A percentile compares a stretch with the other conserved stretches of the same genome.
phyloP scores from a whole-genome alignment of 2,888 invertebrate species.

The Gandaritis pyraliata region DNA sequence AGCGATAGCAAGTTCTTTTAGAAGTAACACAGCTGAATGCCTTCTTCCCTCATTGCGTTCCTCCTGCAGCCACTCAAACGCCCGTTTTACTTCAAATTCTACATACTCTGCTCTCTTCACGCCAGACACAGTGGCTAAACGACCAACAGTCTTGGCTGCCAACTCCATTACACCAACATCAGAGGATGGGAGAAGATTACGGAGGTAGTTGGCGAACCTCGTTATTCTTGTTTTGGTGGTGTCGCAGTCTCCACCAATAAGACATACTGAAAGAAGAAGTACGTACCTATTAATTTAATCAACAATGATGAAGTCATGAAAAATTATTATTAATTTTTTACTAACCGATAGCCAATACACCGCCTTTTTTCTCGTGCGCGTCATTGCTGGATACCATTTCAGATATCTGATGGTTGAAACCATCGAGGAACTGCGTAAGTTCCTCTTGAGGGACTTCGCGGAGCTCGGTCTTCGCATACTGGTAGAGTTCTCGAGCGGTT shows the following conservation, averaged over 20 bases:
- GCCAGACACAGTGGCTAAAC: slow-evolving; percentile 95
- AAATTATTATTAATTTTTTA: background rate
- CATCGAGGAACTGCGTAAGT: slow-evolving; percentile 95
- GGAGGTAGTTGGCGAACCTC: slow-evolving; percentile 95
- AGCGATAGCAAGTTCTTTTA: slow-evolving; percentile 96
- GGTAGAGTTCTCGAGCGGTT: slow-evolving; percentile 94
- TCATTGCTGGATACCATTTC: slow-evolving; percentile 98
- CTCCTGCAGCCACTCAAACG: slow-evolving; percentile 97
- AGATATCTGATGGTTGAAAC: slow-evolving; percentile 97
- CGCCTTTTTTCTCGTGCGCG: slow-evolving; percentile 97
- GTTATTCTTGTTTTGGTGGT: slow-evolving; percentile 95
- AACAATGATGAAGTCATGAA: background rate
- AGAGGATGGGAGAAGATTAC: slow-evolving; percentile 94
- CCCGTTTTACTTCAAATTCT: slow-evolving; percentile 98
- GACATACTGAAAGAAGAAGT: slow-evolving; percentile 88
- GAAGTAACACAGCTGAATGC: slow-evolving; percentile 95
- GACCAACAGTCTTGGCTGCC: slow-evolving; percentile 97
- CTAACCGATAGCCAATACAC: slow-evolving; percentile 95
- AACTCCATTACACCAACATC: slow-evolving; percentile 98
- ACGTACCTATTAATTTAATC: background rate
- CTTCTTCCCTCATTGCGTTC: slow-evolving; percentile 96
- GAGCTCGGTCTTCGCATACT: slow-evolving; percentile 95
- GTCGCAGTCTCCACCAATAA: slow-evolving; percentile 96
- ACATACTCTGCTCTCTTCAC: slow-evolving; percentile 98
- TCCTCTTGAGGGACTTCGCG: slow-evolving; percentile 96